These are phyloP conservation scores for Campylomormyrus numenius DNA, from an alignment of 2,113 vertebrate genomes.

Conservation along the genomic window DNA sequence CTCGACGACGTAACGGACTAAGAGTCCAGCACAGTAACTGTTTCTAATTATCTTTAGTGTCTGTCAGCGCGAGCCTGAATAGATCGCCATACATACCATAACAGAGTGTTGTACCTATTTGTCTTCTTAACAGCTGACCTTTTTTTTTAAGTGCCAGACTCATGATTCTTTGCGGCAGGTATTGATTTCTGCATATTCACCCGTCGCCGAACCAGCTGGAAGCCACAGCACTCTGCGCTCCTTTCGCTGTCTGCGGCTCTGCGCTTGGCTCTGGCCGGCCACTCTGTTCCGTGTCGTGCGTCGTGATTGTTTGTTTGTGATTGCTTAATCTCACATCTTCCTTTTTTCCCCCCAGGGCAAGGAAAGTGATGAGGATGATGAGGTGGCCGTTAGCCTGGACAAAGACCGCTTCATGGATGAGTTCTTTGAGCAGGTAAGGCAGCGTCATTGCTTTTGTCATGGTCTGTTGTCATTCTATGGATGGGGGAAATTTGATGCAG, in stretches of 20 bases:
- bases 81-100: not conserved
- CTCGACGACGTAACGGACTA: too few relatives aligned
- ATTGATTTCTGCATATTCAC: not conserved
- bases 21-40: not conserved
- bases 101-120: not conserved
- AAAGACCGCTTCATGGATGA: conserved; percentile 75
- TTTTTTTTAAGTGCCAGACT: not conserved
- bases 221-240: not conserved
- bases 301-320: not conserved
- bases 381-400: conserved; percentile 69
- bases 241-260: not conserved
- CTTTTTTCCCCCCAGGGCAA: conserved; percentile 55
- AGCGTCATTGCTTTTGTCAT: not conserved
- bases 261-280: not conserved
- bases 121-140: not conserved
- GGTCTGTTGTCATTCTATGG: not conserved
- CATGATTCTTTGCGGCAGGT: not conserved
- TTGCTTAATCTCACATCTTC: not conserved
- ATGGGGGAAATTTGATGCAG: not conserved
- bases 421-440: conserved; percentile 71
- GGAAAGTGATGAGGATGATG: conserved; percentile 72
- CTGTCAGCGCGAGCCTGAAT: not conserved
- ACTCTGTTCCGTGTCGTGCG: not conserved
- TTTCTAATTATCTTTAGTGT: not conserved
- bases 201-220: not conserved